Conservation (phyloP, 1,140 invertebrate genomes). For the Plectrocnemia conspersa region DNA sequence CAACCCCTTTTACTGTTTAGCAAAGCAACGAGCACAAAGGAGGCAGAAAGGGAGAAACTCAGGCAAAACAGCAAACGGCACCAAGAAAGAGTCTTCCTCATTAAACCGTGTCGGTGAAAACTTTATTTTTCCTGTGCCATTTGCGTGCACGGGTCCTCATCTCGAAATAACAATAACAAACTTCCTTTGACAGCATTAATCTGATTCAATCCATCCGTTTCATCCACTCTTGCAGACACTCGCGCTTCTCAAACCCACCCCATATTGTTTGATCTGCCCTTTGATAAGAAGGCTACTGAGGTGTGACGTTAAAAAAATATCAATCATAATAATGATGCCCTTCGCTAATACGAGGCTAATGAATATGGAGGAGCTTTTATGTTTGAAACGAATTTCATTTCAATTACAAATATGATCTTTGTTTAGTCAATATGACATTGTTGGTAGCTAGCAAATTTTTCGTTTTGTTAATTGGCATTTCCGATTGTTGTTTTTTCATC, state of each 20-base stretch:
- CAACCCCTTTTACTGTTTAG: too few relatives aligned
- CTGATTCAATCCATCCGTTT: slow-evolving; percentile 35
- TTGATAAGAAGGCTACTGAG: slow-evolving; percentile 15
- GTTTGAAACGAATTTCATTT: too few relatives aligned
- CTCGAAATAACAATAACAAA: slow-evolving; percentile 29
- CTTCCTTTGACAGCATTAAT: slow-evolving; percentile 34
- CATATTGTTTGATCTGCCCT: slow-evolving; percentile 26
- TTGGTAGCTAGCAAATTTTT: too few relatives aligned
- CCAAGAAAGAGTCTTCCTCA: slow-evolving; percentile 17
- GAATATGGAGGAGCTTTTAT: too few relatives aligned
- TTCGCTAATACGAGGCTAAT: too few relatives aligned
- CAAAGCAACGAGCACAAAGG: background rate
- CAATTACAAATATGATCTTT: too few relatives aligned
- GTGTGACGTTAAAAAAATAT: background rate
- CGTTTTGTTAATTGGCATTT: too few relatives aligned
- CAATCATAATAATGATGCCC: too few relatives aligned
- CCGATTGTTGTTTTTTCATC: too few relatives aligned
- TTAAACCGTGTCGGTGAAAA: slow-evolving; percentile 18
- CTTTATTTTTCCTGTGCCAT: slow-evolving; percentile 18
- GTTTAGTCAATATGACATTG: too few relatives aligned
- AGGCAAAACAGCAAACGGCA: slow-evolving; percentile 27
- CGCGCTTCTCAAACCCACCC: background rate
- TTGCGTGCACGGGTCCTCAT: background rate
- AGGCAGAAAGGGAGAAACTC: slow-evolving; percentile 13
- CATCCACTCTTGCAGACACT: slow-evolving; percentile 24